Percentiles rank a stretch among this genome's conserved stretches.
These are phyloP conservation scores for Eupithecia exiguata DNA, from an alignment of 2,888 invertebrate species.

Conservation along the genomic window DNA sequence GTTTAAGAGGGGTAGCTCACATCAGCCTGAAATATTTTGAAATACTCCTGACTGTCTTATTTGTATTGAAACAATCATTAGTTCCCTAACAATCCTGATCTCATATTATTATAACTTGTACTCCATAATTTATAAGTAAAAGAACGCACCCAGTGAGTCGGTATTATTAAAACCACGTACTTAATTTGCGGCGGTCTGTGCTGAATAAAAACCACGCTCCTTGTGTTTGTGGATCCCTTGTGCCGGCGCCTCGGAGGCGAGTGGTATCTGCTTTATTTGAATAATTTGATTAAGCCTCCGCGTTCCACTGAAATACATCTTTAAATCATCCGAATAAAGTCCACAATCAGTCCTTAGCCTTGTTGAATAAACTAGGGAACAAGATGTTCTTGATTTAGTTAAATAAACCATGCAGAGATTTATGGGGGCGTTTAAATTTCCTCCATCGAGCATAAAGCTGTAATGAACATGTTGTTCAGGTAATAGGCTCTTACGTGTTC, in stretches of 20 bases:
- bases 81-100: neutral
- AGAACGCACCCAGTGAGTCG: neutral
- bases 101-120: neutral
- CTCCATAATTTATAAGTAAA: neutral
- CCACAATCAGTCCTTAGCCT: slow-evolving; percentile 31
- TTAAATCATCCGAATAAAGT: slow-evolving; percentile 35
- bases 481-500: neutral
- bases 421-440: slow-evolving; percentile 27
- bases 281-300: slow-evolving; percentile 75
- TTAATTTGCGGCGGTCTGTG: slow-evolving; percentile 14
- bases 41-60: neutral
- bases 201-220: slow-evolving; percentile 29
- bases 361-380: slow-evolving; percentile 45
- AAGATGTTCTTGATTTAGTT: slow-evolving; percentile 54
- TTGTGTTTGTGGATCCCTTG: slow-evolving; percentile 66
- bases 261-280: slow-evolving; percentile 72
- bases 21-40: neutral
- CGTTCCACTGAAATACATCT: slow-evolving; percentile 47
- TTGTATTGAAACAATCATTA: neutral
- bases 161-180: slow-evolving; percentile 12
- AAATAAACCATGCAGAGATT: slow-evolving; percentile 46
- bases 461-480: neutral
- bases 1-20: neutral
- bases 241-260: slow-evolving; percentile 67
- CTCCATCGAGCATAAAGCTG: slow-evolving; percentile 8